phyloP scores from a whole-genome alignment of 1,140 invertebrate species.

The Adelges cooleyi region DNA sequence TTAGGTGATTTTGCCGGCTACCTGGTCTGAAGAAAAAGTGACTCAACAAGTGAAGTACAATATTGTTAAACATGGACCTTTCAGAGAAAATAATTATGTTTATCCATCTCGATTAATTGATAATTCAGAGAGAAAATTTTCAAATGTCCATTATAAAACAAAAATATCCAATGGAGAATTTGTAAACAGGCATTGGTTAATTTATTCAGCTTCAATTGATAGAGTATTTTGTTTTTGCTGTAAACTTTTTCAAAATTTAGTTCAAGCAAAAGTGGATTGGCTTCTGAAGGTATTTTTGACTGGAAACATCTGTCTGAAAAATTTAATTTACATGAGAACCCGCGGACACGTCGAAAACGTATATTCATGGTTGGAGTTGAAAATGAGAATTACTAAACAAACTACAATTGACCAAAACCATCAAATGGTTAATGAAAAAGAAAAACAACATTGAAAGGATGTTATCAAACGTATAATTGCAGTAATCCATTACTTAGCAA shows the following conservation, averaged over 20 bases:
- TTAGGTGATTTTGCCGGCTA: too few relatives aligned
- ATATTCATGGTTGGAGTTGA: too few relatives aligned
- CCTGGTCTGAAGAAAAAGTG: too few relatives aligned
- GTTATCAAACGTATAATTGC: neutral
- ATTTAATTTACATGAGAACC: neutral
- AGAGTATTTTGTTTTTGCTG: conserved; percentile 5
- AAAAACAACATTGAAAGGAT: neutral
- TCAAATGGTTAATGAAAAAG: neutral
- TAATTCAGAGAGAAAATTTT: neutral
- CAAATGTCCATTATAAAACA: neutral
- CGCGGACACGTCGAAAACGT: too few relatives aligned
- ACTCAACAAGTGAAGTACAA: too few relatives aligned
- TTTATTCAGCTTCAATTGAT: neutral
- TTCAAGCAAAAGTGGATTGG: neutral
- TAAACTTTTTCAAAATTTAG: neutral
- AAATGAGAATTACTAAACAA: too few relatives aligned
- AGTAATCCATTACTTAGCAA: neutral
- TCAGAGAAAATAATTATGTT: too few relatives aligned
- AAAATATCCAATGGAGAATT: neutral
- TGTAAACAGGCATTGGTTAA: neutral
- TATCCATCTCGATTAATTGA: too few relatives aligned
- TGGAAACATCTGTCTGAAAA: neutral
- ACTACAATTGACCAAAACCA: neutral
- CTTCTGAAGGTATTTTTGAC: neutral
- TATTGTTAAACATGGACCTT: too few relatives aligned